Conservation (phyloP, 2,113 vertebrate species). For the Pyrgilauda ruficollis region DNA sequence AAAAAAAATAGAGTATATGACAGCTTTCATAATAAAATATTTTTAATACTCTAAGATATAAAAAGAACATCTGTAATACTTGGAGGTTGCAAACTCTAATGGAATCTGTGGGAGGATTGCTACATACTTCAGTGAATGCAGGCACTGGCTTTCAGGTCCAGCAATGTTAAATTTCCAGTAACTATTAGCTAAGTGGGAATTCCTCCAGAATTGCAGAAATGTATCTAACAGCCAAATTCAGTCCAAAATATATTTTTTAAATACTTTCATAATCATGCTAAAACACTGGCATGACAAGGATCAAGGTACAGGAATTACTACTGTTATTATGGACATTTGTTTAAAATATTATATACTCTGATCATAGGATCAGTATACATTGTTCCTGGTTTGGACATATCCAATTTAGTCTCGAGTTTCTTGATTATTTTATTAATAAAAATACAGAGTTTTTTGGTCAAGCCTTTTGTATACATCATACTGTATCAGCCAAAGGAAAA, state of each 20-base stretch:
- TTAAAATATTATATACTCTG: not conserved
- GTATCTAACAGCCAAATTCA: not conserved
- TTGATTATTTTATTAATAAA: not conserved
- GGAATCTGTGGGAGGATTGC: not conserved
- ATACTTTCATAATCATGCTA: not conserved
- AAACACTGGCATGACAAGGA: not conserved
- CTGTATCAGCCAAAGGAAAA: not conserved
- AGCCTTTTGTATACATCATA: not conserved
- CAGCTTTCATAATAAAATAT: not conserved
- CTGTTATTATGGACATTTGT: not conserved
- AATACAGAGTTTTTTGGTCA: not conserved
- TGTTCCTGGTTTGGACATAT: not conserved
- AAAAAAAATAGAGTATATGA: not conserved
- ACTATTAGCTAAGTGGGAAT: not conserved
- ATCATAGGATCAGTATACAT: not conserved
- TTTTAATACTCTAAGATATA: not conserved
- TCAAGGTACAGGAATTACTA: not conserved
- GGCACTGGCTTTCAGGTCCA: not conserved
- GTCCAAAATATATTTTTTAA: not conserved
- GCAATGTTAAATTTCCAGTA: not conserved
- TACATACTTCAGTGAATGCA: not conserved
- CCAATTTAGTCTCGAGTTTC: not conserved
- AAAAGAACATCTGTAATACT: not conserved
- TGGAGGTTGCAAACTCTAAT: not conserved
- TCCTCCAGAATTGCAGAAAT: not conserved